phyloP scores from a whole-genome alignment of 35 echinoderm and acorn worm species.

The Holothuria glaberrima region DNA sequence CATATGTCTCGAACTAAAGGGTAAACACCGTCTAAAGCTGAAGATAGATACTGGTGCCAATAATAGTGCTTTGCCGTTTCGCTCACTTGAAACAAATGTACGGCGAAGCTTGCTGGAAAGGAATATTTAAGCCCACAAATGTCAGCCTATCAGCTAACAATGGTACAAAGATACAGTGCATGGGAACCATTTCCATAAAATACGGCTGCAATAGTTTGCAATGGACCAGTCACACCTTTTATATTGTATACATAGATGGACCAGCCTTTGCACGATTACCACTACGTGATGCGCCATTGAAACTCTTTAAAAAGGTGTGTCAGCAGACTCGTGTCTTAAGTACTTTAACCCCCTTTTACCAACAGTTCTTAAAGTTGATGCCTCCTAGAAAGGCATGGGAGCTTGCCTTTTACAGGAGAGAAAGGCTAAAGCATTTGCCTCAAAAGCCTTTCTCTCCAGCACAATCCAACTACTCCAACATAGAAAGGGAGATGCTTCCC shows the following conservation, averaged over 20 bases:
- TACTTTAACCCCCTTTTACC: conserved; percentile 55
- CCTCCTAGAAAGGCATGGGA: conserved; percentile 63
- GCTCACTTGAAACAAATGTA: conserved; percentile 70
- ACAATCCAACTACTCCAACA: conserved; percentile 65
- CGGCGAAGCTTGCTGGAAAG: conserved; percentile 15
- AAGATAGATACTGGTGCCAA: conserved; percentile 44
- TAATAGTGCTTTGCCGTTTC: conserved; percentile 60
- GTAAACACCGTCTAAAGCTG: not conserved
- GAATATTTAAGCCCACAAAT: not conserved
- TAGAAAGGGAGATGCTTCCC: conserved; percentile 59
- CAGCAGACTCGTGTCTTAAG: conserved; percentile 42
- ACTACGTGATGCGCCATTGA: conserved; percentile 37
- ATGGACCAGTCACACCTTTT: conserved; percentile 57
- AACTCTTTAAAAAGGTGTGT: conserved; percentile 35
- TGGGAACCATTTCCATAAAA: conserved; percentile 52
- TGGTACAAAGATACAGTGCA: conserved; percentile 49
- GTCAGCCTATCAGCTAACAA: conserved; percentile 61
- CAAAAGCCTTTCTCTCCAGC: conserved; percentile 44
- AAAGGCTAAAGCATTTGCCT: conserved; percentile 66
- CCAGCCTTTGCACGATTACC: conserved; percentile 64
- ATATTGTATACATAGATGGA: conserved; percentile 54
- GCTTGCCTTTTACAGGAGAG: conserved; percentile 64
- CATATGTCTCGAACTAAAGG: conserved; percentile 16
- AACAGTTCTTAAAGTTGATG: conserved; percentile 63
- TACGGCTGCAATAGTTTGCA: conserved; percentile 59